Base-by-base conservation (phyloP, 2,888 invertebrate genomes). In the Linnaemya tessellans region DNA sequence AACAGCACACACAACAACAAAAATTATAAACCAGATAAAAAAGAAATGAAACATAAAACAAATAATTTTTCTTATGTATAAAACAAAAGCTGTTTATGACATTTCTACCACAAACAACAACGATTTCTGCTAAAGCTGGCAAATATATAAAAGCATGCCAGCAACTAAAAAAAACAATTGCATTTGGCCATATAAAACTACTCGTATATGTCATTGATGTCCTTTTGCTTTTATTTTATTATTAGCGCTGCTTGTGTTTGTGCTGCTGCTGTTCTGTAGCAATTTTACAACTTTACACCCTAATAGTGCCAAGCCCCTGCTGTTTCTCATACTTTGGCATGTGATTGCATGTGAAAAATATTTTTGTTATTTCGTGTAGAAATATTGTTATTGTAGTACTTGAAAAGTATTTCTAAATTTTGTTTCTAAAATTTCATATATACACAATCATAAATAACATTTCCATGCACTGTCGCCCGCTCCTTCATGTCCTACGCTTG, bases 1-100 rank as follows among this genome's bases (percentile, higher is more conserved):
- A 54, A 20, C 30, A 3, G 11, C 38, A 41, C 3, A 41, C 41
- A 41, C 30, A 5, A 22, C n/a, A 46, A 20, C 13, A 58, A 22
- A 22, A 46, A 56, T 7, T 58, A 71, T 58, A 65, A 41, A 41
- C 15, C 51, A 64, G 58, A 70, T 54, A 49, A 62, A 73, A 68
- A 75, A 25, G 64, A 84, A 84, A 80, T 70, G 64, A 71, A 84
- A 84, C 56, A 77, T 77, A 80, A 84, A 84, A 77, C 75, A 83
- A 84, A 84, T 80, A 84, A 77, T 79, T 82, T 79, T 71, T 71
- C 79, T 85, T 74, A 71, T 85, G 79, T 85, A 84, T 78, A 75
- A 82, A 82, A 79, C 85, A 85, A 85, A 85, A 82, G 79, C 82
- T 85, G 85, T 82, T 85, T 85, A 85, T 85, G 85, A 85, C 85